These are phyloP conservation scores for Coregonus ussuriensis DNA, from an alignment of 2,797 vertebrate species.

Conservation along the genomic window DNA sequence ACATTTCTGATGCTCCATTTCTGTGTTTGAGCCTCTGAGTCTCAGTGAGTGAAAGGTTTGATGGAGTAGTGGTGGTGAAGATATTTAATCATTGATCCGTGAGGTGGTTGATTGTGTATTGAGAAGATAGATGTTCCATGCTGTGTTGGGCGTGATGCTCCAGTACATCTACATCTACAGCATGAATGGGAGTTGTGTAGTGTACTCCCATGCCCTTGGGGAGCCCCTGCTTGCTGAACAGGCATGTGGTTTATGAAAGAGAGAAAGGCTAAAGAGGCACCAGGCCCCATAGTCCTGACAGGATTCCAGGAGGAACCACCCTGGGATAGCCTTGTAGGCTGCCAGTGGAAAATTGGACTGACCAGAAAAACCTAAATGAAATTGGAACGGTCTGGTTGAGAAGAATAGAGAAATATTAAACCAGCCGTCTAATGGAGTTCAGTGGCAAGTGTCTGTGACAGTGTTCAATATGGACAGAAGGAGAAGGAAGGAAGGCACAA, in stretches of 20 bases:
- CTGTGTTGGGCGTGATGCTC: background rate
- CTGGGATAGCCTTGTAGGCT: conserved; percentile 81
- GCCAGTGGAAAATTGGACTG: conserved; percentile 86
- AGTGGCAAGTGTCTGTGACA: conserved; percentile 81
- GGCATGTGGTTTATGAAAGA: conserved; percentile 58
- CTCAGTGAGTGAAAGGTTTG: conserved; percentile 1
- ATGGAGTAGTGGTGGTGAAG: no score
- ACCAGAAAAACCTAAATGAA: conserved; percentile 85
- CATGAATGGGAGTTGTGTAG: background rate
- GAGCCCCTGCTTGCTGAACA: conserved; percentile 44
- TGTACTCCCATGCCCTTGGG: conserved; percentile 29
- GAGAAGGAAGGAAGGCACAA: conserved; percentile 38
- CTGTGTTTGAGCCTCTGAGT: background rate
- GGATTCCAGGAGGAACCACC: conserved; percentile 79
- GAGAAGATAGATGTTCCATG: background rate
- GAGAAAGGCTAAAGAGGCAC: conserved; percentile 50
- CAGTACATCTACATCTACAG: background rate
- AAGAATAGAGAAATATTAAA: conserved; percentile 82
- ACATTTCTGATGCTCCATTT: background rate
- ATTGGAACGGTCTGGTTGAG: conserved; percentile 78
- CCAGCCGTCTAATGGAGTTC: conserved; percentile 83
- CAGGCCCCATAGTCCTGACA: conserved; percentile 74
- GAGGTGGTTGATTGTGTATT: background rate
- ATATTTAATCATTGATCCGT: background rate
- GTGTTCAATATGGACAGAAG: conserved; percentile 62